A percentile compares a stretch with the other conserved stretches of the same genome.
Conservation (phyloP, 2,888 invertebrate species). For the Micoletzkya japonica region DNA sequence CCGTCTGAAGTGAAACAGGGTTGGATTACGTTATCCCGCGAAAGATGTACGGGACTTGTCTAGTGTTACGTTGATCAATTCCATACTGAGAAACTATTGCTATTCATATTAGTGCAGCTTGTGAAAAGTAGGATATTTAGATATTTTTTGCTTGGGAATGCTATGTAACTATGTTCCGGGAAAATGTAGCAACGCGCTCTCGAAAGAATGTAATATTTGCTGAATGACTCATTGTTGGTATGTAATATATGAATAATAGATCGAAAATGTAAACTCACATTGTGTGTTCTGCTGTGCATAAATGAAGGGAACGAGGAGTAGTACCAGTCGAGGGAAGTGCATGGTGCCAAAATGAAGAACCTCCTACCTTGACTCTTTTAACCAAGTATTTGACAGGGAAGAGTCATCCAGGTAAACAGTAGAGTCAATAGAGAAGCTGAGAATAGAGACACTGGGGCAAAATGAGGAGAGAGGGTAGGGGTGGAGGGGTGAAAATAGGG, state of each 20-base stretch:
- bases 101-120: neutral
- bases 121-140: neutral
- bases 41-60: too few species aligned
- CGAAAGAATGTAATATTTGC: too few species aligned
- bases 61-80: neutral
- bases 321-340: neutral
- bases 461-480: too few species aligned
- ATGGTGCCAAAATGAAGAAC: neutral
- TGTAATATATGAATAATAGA: too few species aligned
- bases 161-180: neutral
- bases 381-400: too few species aligned
- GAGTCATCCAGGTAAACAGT: too few species aligned
- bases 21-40: neutral
- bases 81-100: neutral
- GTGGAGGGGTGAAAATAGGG: neutral
- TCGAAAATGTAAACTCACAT: neutral
- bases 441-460: neutral
- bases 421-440: neutral
- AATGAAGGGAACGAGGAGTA: neutral
- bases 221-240: too few species aligned
- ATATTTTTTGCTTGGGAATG: neutral
- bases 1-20: slow-evolving; percentile 7
- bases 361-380: too few species aligned
- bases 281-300: neutral
- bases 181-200: neutral